Percentiles rank a stretch among this genome's conserved stretches.
Evolutionary conservation across 2,797 vertebrate genomes (phyloP).

Genomic region (Anniella stebbinsi): DNA sequence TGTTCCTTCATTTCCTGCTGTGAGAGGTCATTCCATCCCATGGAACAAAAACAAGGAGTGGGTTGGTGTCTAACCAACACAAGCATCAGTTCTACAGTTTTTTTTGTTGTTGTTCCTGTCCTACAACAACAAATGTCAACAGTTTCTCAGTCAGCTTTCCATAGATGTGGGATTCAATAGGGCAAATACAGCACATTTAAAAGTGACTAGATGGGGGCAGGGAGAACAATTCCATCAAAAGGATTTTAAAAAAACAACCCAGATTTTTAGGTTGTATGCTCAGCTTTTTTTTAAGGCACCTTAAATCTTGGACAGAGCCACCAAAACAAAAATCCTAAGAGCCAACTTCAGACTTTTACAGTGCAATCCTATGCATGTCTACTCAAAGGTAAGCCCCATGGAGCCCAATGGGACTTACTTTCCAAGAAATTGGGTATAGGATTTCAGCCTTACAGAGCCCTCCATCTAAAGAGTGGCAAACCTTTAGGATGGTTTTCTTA

Average conservation of each 20-base stretch:
- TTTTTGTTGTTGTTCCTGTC: background rate
- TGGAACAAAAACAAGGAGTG: background rate
- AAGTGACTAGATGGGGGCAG: background rate
- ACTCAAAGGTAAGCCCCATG: background rate
- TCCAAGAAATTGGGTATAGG: background rate
- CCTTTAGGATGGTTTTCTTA: too few species aligned
- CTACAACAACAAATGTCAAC: slow-evolving; percentile 9
- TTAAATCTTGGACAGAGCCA: background rate
- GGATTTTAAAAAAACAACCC: too few species aligned
- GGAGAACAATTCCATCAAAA: background rate
- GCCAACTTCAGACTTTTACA: background rate
- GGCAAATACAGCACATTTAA: background rate
- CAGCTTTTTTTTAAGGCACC: background rate
- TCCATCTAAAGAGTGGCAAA: too few species aligned
- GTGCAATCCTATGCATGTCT: background rate
- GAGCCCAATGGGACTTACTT: background rate
- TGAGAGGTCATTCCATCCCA: background rate
- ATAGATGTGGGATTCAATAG: background rate
- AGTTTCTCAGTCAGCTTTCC: background rate
- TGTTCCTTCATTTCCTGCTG: background rate
- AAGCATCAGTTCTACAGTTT: slow-evolving; percentile 1
- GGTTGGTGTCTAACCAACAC: fast-evolving
- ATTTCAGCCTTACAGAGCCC: background rate
- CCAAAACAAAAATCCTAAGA: background rate
- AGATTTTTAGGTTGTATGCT: background rate